phyloP scores from a whole-genome alignment of 2,888 invertebrate genomes.

The Periphyllus acericola region DNA sequence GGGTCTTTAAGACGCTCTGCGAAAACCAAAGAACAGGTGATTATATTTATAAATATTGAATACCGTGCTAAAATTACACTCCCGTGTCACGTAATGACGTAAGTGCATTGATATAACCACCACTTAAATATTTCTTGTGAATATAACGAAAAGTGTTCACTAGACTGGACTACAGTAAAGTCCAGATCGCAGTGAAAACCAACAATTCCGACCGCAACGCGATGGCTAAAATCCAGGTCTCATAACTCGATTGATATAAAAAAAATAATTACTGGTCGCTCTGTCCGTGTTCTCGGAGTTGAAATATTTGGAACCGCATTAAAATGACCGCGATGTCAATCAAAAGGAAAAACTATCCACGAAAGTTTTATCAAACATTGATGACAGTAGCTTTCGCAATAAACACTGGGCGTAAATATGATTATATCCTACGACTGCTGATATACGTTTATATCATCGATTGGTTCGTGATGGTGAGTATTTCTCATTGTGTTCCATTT shows the following conservation, averaged over 20 bases:
- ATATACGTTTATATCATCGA: background rate
- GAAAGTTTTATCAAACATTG: constrained; percentile 14
- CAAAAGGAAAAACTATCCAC: background rate
- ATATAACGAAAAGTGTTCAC: no score
- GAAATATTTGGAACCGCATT: background rate
- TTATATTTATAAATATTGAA: background rate
- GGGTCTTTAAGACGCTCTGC: background rate
- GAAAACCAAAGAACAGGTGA: background rate
- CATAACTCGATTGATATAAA: background rate
- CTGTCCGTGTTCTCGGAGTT: background rate
- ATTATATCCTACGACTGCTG: background rate
- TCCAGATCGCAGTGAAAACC: background rate
- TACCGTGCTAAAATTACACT: background rate
- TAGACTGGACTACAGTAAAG: background rate
- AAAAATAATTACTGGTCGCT: no score
- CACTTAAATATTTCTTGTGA: background rate
- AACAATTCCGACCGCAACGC: background rate
- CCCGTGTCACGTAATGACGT: background rate
- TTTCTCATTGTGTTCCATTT: background rate
- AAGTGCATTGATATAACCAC: background rate
- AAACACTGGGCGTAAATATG: background rate
- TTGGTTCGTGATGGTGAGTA: constrained; percentile 7
- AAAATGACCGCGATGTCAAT: background rate
- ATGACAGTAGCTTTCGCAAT: background rate
- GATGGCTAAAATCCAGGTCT: background rate